A percentile compares a stretch with the other conserved stretches of the same genome.
These are phyloP conservation scores for Melanotaenia parkinsoni DNA, from an alignment of 2,797 vertebrate species.

Conservation along the genomic window DNA sequence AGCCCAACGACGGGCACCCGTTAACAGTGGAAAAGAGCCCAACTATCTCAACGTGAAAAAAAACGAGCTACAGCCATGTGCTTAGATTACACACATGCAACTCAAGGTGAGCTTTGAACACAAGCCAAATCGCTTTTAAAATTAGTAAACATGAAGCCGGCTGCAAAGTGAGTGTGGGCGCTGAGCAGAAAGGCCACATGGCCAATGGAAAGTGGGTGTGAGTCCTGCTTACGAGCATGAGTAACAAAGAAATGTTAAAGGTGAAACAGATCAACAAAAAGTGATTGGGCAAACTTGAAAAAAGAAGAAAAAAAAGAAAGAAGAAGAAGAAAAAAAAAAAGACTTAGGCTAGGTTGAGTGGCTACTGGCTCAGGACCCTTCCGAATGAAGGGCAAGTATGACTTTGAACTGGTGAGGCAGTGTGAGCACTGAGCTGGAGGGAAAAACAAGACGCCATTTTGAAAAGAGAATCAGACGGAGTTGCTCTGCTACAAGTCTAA, in stretches of 20 bases:
- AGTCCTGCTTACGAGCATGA: slow-evolving; percentile 33
- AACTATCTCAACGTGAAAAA: slow-evolving; percentile 33
- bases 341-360: slow-evolving; percentile 42
- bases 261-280: slow-evolving; percentile 51
- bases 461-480: slow-evolving; percentile 76
- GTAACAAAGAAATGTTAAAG: slow-evolving; percentile 48
- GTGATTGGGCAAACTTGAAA: slow-evolving; percentile 34
- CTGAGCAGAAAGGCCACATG: slow-evolving; percentile 55
- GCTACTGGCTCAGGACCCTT: slow-evolving; percentile 62
- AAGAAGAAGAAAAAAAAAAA: slow-evolving; percentile 16
- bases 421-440: slow-evolving; percentile 69
- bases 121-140: slow-evolving; percentile 30
- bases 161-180: slow-evolving; percentile 38
- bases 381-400: slow-evolving; percentile 67
- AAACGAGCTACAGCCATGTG: slow-evolving; percentile 9
- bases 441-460: slow-evolving; percentile 83
- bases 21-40: slow-evolving; percentile 38
- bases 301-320: slow-evolving; percentile 15
- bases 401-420: slow-evolving; percentile 74
- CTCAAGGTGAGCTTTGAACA: slow-evolving; percentile 34
- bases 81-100: slow-evolving; percentile 21
- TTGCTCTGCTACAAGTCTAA: slow-evolving; percentile 67
- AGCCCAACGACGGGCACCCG: slow-evolving; percentile 52
- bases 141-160: slow-evolving; percentile 45
- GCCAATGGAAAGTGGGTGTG: slow-evolving; percentile 54